Conservation (phyloP, 2,113 vertebrate species). For the Brachionichthys hirsutus region DNA sequence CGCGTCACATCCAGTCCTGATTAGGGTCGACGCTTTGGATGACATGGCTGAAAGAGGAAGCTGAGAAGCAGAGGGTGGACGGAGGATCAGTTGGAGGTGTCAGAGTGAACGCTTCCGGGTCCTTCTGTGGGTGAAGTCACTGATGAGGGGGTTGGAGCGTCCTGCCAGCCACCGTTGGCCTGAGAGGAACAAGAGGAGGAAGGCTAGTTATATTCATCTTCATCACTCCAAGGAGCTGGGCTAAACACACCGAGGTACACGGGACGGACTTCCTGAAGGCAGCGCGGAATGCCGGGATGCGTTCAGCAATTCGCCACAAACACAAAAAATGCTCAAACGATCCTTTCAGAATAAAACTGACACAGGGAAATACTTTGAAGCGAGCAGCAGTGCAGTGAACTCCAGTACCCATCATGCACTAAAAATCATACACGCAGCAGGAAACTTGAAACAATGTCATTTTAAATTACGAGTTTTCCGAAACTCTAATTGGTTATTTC, state of each 20-base stretch:
- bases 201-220: constrained; percentile 4
- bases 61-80: constrained; percentile 69
- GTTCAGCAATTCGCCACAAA: constrained; percentile 1
- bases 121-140: constrained; percentile 99
- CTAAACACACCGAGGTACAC: constrained; percentile 3
- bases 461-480: too few species aligned
- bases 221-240: constrained; percentile 26
- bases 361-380: constrained; percentile 28
- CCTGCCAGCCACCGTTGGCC: constrained; percentile 99
- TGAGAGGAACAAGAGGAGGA: constrained; percentile 52
- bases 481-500: too few species aligned
- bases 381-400: constrained; percentile 34
- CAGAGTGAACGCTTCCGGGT: constrained; percentile 98
- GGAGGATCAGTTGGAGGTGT: constrained; percentile 98
- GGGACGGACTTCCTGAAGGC: constrained; percentile 3
- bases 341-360: constrained; percentile 24
- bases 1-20: constrained; percentile 37
- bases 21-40: constrained; percentile 29
- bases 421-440: constrained; percentile 36
- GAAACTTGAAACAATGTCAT: too few species aligned
- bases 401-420: constrained; percentile 21
- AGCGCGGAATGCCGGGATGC: constrained; percentile 20
- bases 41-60: constrained; percentile 43
- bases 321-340: constrained; percentile 24
- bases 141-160: constrained; percentile 96